phyloP scores from a whole-genome alignment of 2,113 vertebrate genomes.

The Hyperopisus bebe region DNA sequence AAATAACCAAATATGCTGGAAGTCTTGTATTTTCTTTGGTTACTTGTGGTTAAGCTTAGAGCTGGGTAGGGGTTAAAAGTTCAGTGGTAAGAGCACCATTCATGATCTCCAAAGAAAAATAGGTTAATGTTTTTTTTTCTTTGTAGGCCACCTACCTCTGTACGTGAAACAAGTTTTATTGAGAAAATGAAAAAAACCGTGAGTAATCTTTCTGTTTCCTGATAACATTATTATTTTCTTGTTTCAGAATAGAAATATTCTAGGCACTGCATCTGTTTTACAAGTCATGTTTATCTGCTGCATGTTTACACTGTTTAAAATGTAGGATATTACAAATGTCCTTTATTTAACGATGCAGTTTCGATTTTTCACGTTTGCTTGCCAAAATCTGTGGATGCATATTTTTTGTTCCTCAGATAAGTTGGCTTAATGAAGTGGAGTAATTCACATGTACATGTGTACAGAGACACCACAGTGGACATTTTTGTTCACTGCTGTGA shows the following conservation, averaged over 20 bases:
- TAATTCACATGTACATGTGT: neutral
- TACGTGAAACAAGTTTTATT: conserved; percentile 71
- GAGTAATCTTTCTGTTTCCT: conserved; percentile 36
- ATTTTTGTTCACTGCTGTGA: neutral
- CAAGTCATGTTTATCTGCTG: neutral
- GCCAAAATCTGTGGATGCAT: neutral
- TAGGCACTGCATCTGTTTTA: neutral
- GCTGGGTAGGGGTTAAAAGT: neutral
- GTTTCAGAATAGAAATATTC: neutral
- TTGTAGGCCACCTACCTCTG: conserved; percentile 50
- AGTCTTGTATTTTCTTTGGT: neutral
- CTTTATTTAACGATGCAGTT: neutral
- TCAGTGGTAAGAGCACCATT: neutral
- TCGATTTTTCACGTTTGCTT: neutral
- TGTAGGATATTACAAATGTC: neutral
- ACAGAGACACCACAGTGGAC: neutral
- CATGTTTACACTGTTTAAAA: neutral
- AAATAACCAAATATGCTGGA: neutral
- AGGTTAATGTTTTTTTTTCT: conserved; percentile 32
- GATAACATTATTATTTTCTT: neutral
- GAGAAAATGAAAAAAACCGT: conserved; percentile 87
- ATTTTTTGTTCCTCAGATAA: neutral
- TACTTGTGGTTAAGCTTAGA: neutral
- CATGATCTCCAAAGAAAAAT: neutral
- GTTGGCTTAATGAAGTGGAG: neutral